Evolutionary conservation across 2,888 invertebrate species (phyloP), one percentile per base, ranked within the genome.

Genomic region (Buathra laborator): DNA sequence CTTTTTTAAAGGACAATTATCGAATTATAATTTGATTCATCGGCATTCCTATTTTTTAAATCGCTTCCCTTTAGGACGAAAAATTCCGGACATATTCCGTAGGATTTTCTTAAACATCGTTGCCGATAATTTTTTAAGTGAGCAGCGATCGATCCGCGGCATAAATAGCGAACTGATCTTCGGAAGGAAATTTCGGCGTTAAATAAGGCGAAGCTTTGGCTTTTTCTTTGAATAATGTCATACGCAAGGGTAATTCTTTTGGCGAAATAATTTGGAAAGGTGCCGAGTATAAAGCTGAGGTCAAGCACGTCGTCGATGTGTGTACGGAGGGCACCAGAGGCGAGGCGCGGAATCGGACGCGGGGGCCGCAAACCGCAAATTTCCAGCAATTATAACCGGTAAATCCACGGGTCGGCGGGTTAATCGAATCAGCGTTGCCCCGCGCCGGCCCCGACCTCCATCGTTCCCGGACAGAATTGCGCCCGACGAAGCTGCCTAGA

Each of bases 341-440:
- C 16, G 37, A 83, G 59, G 29, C 24, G 53, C 12, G 14, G 32
- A 19, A n/a, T n/a, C 6, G 43, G 16, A 44, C 37, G 66, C 53
- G 43, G 16, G 43, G 14, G 16, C 62, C 51, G 51, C 82, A 75
- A 80, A 83, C 85, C 83, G 77, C 82, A 84, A 87, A 87, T 87
- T 84, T 83, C 85, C 16, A 70, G 80, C 87, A 87, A 87, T 89
- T 88, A 88, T 87, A 87, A 88, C 85, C 85, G 87, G 72, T 72
- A 83, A 29, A 59, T 81, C 70, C 77, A 51, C 72, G 56, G 80
- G 68, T 72, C 77, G 81, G 66, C 62, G 64, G 70, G 86, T 88
- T 88, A 89, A 89, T 89, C 85, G 88, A 89, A 88, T 87, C 68
- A 88, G 64, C 83, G 14, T 64, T 44, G 77, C 59, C 67, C 64